A percentile compares a stretch with the other conserved stretches of the same genome.
Conservation (phyloP, 2,113 vertebrate genomes). For the Manacus vitellinus region DNA sequence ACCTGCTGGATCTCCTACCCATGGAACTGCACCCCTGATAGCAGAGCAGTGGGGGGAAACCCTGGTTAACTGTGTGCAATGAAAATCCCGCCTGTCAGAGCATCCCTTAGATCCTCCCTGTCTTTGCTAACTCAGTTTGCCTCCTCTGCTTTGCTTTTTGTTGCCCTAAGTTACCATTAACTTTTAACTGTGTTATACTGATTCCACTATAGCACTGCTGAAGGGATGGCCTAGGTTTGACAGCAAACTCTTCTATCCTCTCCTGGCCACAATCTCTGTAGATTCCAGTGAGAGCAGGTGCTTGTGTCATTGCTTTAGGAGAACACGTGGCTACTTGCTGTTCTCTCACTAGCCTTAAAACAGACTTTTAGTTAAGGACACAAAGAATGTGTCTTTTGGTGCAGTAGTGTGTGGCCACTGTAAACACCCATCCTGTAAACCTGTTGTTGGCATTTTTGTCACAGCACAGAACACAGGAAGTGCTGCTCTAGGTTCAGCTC, state of each 20-base stretch:
- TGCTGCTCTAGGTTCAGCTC: not conserved
- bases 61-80: not conserved
- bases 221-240: not conserved
- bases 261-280: not conserved
- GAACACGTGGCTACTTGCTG: not conserved
- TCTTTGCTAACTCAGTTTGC: not conserved
- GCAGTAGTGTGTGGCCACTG: not conserved
- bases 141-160: not conserved
- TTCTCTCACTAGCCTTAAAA: not conserved
- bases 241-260: not conserved
- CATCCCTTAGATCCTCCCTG: not conserved
- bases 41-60: not conserved
- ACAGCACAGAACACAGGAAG: not conserved
- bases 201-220: not conserved
- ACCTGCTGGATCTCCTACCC: not conserved
- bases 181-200: not conserved
- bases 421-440: not conserved
- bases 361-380: not conserved
- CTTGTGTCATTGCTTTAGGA: not conserved
- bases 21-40: not conserved
- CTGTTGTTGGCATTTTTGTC: not conserved
- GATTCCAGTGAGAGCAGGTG: not conserved
- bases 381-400: not conserved
- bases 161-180: not conserved
- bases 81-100: not conserved